Conservation (phyloP, 2,113 vertebrate genomes). For the Triplophysa rosa region DNA sequence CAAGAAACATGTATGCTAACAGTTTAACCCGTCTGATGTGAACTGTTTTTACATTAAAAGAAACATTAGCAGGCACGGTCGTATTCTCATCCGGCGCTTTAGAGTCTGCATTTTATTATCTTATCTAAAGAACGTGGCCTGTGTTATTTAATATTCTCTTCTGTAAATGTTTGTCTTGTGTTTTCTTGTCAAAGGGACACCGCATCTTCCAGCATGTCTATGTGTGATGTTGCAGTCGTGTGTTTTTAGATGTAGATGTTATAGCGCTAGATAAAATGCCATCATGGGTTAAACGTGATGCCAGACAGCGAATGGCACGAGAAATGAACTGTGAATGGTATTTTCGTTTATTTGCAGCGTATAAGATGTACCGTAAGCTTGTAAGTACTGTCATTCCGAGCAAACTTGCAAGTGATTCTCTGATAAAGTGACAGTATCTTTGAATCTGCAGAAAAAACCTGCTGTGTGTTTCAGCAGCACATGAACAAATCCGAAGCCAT, state of each 20-base stretch:
- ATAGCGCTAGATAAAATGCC: constrained; percentile 48
- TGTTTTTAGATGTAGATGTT: constrained; percentile 57
- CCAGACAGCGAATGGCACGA: constrained; percentile 41
- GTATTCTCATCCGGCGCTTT: too few relatives aligned
- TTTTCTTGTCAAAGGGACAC: constrained; percentile 65
- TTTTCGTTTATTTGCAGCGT: constrained; percentile 13
- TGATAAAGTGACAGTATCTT: neutral
- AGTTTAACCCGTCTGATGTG: too few relatives aligned
- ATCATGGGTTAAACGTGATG: constrained; percentile 47
- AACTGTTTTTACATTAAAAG: too few relatives aligned
- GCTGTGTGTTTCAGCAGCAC: neutral
- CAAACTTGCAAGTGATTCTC: neutral
- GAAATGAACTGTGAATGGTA: constrained; percentile 22
- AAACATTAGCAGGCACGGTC: too few relatives aligned
- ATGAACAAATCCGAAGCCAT: constrained; percentile 39
- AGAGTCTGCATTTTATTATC: too few relatives aligned
- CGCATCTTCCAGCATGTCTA: constrained; percentile 63
- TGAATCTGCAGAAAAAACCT: neutral
- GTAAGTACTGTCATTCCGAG: too few relatives aligned
- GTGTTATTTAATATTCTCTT: constrained; percentile 16
- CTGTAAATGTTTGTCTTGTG: constrained; percentile 23
- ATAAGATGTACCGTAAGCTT: neutral
- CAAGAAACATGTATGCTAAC: too few relatives aligned
- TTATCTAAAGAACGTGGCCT: too few relatives aligned
- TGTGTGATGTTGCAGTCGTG: constrained; percentile 14